These are phyloP conservation scores for Phanerotoma sp. DNA, from an alignment of 2,888 invertebrate species.

Conservation along the genomic window DNA sequence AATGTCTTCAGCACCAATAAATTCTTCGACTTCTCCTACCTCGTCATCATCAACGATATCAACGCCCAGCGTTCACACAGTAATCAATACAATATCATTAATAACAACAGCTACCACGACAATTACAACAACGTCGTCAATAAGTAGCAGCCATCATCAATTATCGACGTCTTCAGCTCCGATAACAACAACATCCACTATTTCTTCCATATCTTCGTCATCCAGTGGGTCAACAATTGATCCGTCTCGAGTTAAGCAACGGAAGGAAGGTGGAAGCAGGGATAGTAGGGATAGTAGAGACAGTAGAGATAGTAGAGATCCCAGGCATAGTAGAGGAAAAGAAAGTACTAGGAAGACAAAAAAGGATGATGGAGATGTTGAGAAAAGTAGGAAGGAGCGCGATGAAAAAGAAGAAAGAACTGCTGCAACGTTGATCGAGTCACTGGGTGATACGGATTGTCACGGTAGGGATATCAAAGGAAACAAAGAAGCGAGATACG, in stretches of 20 bases:
- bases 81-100: conserved; percentile 19
- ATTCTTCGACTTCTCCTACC: too few species aligned
- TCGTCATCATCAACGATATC: conserved; percentile 42
- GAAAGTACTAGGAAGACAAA: conserved; percentile 47
- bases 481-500: conserved; percentile 42
- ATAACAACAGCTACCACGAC: conserved; percentile 25
- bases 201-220: conserved; percentile 31
- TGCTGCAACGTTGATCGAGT: conserved; percentile 29
- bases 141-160: conserved; percentile 21
- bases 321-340: conserved; percentile 52
- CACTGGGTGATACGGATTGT: conserved; percentile 31
- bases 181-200: conserved; percentile 31
- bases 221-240: conserved; percentile 38
- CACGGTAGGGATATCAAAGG: conserved; percentile 40
- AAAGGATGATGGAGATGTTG: conserved; percentile 47
- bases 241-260: conserved; percentile 39
- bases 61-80: conserved; percentile 31
- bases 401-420: conserved; percentile 40
- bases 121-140: conserved; percentile 22
- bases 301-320: conserved; percentile 49
- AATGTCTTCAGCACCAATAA: too few species aligned
- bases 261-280: conserved; percentile 44
- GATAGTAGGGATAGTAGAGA: conserved; percentile 49
- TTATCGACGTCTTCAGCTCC: conserved; percentile 29
- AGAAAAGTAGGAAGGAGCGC: conserved; percentile 44